phyloP scores from a whole-genome alignment of 2,797 vertebrate species.

The Calcarius lapponicus region DNA sequence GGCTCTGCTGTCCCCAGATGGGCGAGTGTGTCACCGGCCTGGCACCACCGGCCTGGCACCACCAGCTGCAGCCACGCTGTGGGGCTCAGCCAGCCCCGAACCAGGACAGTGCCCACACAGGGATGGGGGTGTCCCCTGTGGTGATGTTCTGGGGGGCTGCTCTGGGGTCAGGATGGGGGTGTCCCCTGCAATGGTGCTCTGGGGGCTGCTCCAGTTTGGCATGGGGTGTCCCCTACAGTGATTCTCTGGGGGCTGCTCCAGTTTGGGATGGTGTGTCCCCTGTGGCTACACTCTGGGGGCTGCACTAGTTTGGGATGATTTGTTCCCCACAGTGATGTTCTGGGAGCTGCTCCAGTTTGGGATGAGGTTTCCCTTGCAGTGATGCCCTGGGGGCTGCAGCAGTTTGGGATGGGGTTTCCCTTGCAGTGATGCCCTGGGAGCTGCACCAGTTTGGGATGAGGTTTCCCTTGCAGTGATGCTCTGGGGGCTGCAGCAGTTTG shows the following conservation, averaged over 20 bases:
- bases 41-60: background rate
- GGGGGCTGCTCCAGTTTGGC: background rate
- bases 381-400: background rate
- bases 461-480: fast-evolving
- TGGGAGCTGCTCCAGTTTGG: fast-evolving
- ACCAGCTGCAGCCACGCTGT: fast-evolving
- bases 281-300: background rate
- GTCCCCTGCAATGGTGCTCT: background rate
- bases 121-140: background rate
- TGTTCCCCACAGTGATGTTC: fast-evolving
- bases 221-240: fast-evolving
- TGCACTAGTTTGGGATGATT: too few relatives aligned
- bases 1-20: background rate
- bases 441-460: background rate
- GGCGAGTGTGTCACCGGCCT: fast-evolving
- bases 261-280: too few relatives aligned
- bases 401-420: background rate
- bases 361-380: too few relatives aligned
- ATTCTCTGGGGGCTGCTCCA: fast-evolving
- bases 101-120: fast-evolving
- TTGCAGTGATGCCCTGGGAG: fast-evolving
- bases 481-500: background rate
- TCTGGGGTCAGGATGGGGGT: background rate
- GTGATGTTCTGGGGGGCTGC: fast-evolving
- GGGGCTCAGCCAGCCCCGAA: background rate